Evolutionary conservation across 2,113 vertebrate species (phyloP).

Genomic region (Tupaia tana): DNA sequence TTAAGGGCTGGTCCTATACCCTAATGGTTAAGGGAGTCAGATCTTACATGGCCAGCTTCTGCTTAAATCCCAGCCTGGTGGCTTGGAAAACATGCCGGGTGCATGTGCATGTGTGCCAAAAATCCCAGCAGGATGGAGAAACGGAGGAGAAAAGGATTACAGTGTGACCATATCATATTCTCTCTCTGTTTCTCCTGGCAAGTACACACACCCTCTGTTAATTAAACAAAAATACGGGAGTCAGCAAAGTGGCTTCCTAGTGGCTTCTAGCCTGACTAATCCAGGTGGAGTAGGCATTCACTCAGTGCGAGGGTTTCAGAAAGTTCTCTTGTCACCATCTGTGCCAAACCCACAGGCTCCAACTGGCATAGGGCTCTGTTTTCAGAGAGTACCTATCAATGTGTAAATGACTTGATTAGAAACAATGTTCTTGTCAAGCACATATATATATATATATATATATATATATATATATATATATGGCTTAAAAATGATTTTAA

Average conservation of each 20-base stretch:
- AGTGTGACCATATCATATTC: too few relatives aligned
- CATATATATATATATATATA: background rate
- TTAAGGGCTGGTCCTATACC: background rate
- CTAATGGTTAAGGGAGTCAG: too few relatives aligned
- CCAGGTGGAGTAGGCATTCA: background rate
- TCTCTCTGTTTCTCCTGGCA: too few relatives aligned
- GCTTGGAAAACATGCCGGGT: too few relatives aligned
- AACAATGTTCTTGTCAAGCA: background rate
- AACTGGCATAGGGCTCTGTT: background rate
- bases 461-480: too few relatives aligned
- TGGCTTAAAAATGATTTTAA: background rate
- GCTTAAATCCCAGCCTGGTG: too few relatives aligned
- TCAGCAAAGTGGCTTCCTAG: background rate
- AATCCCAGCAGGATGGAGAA: too few relatives aligned
- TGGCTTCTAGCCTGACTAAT: background rate
- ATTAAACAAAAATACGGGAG: background rate
- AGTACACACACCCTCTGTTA: too few relatives aligned
- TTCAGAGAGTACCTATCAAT: background rate
- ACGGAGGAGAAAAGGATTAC: too few relatives aligned
- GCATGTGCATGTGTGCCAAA: too few relatives aligned
- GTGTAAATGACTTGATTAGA: background rate
- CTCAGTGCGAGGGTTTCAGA: background rate
- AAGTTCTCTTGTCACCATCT: background rate
- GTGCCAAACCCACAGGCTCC: background rate
- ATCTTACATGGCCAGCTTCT: too few relatives aligned